These are phyloP conservation scores for Hypomesus transpacificus DNA, from an alignment of 2,113 vertebrate species.

Conservation along the genomic window DNA sequence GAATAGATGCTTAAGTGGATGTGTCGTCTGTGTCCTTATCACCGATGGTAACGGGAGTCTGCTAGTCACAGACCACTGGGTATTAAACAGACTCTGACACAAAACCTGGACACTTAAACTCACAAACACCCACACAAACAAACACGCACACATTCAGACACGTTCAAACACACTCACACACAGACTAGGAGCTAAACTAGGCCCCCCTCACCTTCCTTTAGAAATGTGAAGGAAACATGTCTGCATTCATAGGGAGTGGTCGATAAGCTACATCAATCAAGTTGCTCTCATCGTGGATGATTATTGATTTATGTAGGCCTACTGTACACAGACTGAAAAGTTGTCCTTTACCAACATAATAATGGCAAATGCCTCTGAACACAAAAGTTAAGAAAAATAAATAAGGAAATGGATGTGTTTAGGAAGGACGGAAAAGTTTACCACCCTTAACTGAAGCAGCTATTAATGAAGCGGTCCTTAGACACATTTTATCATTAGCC, in stretches of 20 bases:
- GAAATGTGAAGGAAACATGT: not conserved
- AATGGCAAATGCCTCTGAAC: no score
- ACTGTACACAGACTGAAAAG: no score
- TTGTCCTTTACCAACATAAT: no score
- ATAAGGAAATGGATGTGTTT: no score
- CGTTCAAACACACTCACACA: not conserved
- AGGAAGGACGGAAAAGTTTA: no score
- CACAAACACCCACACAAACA: not conserved
- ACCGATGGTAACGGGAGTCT: not conserved
- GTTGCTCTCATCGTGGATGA: not conserved
- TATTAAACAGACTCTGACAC: not conserved
- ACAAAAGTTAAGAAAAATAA: no score
- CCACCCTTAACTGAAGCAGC: no score
- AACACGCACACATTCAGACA: not conserved
- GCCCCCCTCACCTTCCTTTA: not conserved
- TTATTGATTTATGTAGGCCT: not conserved
- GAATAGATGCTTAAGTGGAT: not conserved
- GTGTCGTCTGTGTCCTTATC: not conserved
- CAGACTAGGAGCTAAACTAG: not conserved
- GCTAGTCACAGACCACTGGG: not conserved
- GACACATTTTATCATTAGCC: no score
- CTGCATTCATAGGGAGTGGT: constrained; percentile 2
- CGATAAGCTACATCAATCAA: not conserved
- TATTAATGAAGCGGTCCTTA: no score
- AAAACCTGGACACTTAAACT: not conserved